These are phyloP conservation scores for Zoanthus sociatus DNA, from an alignment of 92 coral and sea anemone genomes.

Conservation along the genomic window DNA sequence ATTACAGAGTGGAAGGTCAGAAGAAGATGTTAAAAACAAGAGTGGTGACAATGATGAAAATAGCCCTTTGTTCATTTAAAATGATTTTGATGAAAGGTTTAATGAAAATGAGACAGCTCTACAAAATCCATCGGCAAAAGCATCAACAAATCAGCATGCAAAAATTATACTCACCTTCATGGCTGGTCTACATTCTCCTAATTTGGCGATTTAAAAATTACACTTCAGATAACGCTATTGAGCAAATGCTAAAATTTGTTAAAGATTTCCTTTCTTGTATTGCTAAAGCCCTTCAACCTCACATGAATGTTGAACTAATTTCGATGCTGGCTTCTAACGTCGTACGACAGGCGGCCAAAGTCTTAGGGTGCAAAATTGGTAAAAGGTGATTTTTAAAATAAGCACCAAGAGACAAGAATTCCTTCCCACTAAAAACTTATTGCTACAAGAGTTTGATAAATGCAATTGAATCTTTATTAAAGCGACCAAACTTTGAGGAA, in stretches of 20 bases:
- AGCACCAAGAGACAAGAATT: not conserved
- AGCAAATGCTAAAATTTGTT: not conserved
- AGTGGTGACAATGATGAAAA: constrained; percentile 1
- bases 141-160: not conserved
- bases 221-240: not conserved
- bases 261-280: not conserved
- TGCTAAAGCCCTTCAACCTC: not conserved
- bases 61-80: not conserved
- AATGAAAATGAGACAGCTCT: not conserved
- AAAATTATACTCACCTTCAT: not conserved
- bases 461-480: too few species aligned
- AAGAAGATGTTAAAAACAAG: not conserved
- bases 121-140: not conserved
- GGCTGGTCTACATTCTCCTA: not conserved
- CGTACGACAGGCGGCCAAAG: constrained; percentile 23
- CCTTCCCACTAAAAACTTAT: not conserved
- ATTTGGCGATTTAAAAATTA: not conserved
- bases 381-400: not conserved
- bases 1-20: not conserved
- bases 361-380: not conserved
- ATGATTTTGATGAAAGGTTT: not conserved
- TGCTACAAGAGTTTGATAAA: not conserved
- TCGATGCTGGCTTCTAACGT: constrained; percentile 48
- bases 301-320: not conserved
- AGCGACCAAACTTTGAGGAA: too few species aligned